Evolutionary conservation across 2,888 invertebrate genomes (phyloP), one percentile per base, ranked within the genome.

Genomic region (Adela reaumurella): DNA sequence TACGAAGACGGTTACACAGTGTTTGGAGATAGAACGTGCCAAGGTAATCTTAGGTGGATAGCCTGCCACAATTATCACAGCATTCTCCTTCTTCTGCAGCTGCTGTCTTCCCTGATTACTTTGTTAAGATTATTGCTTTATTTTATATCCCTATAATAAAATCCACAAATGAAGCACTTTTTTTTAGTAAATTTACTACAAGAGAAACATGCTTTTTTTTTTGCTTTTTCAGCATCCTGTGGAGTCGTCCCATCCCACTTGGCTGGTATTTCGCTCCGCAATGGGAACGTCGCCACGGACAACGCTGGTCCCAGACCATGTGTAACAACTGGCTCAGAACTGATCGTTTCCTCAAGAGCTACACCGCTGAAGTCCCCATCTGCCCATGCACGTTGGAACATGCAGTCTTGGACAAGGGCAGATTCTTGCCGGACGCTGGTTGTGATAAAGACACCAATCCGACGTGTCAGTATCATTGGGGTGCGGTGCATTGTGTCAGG

Each of bases 301-400:
- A 68, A 4, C 83, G 86, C 50, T 98, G 97, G 97, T 83, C 94
- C 0, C 83, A 87, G 51, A 74, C 83, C 3, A 81, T 94, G 61
- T 98, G 98, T 68, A 89, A 93, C 66, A 87, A 88, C 57, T 98
- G 97, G 97, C 86, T 94, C 43, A 85, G 87, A 67, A 86, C 88
- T 46, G 94, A 96, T 67, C 82, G 94, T 58, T 85, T 82, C 69
- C 67, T 85, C 52, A 93, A 92, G 69, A 93, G 92, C 71, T 92
- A 94, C 64, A 94, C 92, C 1, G 86, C 89, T 10, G 89, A 92
- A 65, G 35, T 92, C 17, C 86, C 88, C 48, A 83, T 91, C 44
- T 98, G 98, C 58, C 98, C 98, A 0, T 98, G 98, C 64, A 92
- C 88, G 0, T 66, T 97, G 55, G 85, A 92, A 54, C 97, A 98